These are phyloP conservation scores for Rhagonycha fulva DNA, from an alignment of 2,888 invertebrate species.

Conservation along the genomic window DNA sequence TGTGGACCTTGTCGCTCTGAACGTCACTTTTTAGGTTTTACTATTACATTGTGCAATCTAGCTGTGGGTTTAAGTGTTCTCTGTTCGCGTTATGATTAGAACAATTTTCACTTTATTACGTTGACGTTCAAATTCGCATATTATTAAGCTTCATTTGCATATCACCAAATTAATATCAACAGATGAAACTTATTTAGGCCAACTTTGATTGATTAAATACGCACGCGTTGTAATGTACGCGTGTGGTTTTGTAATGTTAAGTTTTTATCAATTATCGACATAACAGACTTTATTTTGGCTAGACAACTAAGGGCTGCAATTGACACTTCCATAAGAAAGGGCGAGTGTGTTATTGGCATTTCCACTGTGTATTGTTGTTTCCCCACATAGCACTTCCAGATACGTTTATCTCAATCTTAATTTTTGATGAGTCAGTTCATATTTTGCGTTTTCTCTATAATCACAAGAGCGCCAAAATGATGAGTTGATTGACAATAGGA, in stretches of 20 bases:
- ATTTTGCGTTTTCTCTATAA: not conserved
- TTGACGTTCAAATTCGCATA: slow-evolving; percentile 15
- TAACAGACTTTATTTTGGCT: slow-evolving; percentile 27
- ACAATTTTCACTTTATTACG: slow-evolving; percentile 23
- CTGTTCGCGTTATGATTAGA: slow-evolving; percentile 25
- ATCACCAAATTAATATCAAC: not conserved
- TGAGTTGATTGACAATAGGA: not conserved
- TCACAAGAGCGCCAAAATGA: not conserved
- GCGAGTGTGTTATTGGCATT: slow-evolving; percentile 35
- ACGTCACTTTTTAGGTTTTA: slow-evolving; percentile 36
- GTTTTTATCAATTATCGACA: slow-evolving; percentile 26
- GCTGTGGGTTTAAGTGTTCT: slow-evolving; percentile 21
- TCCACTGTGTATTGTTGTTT: slow-evolving; percentile 29
- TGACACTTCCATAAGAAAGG: slow-evolving; percentile 36
- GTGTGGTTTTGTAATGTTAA: not conserved
- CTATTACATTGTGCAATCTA: slow-evolving; percentile 29
- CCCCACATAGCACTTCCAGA: slow-evolving; percentile 19
- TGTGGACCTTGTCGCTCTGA: slow-evolving; percentile 40
- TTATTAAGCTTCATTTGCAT: not conserved
- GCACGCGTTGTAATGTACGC: not conserved
- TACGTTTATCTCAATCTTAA: slow-evolving; percentile 5
- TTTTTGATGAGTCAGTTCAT: not conserved
- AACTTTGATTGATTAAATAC: not conserved
- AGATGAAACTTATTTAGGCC: not conserved
- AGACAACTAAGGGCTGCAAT: slow-evolving; percentile 28